phyloP scores from a whole-genome alignment of 2,113 vertebrate species.

The Varanus salvator region DNA sequence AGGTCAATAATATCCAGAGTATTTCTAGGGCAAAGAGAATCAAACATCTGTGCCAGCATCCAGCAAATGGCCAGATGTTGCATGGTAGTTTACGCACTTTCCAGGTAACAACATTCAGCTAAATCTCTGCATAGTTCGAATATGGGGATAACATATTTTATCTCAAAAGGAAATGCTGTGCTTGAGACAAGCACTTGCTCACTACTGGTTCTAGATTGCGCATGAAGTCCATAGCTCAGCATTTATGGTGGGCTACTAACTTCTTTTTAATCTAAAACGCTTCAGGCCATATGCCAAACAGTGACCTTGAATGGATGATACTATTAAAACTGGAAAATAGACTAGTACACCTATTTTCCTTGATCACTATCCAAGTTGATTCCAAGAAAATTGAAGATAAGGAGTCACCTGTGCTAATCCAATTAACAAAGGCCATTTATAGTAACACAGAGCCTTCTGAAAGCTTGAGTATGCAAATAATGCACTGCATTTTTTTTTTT shows the following conservation, averaged over 20 bases:
- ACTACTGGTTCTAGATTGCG: neutral
- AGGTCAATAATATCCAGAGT: neutral
- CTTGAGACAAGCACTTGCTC: neutral
- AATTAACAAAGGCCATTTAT: neutral
- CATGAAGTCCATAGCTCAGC: neutral
- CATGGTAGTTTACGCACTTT: neutral
- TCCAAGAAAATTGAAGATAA: slow-evolving; percentile 33
- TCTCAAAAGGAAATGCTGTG: too few relatives aligned
- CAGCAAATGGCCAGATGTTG: neutral
- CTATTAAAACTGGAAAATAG: slow-evolving; percentile 49
- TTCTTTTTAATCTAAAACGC: slow-evolving; percentile 45
- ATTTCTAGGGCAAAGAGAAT: neutral
- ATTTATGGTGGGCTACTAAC: neutral
- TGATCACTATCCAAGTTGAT: slow-evolving; percentile 30
- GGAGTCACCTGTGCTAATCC: slow-evolving; percentile 1
- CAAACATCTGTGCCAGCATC: neutral
- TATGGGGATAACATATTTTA: too few relatives aligned
- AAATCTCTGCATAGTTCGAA: too few relatives aligned
- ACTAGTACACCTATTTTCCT: slow-evolving; percentile 51
- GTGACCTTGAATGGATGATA: slow-evolving; percentile 48
- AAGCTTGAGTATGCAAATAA: neutral
- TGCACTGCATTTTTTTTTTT: neutral
- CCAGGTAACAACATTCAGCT: neutral
- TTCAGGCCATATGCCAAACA: slow-evolving; percentile 48
- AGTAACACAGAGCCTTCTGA: neutral